phyloP scores from a whole-genome alignment of 2,113 vertebrate species.

The Lepus europaeus region DNA sequence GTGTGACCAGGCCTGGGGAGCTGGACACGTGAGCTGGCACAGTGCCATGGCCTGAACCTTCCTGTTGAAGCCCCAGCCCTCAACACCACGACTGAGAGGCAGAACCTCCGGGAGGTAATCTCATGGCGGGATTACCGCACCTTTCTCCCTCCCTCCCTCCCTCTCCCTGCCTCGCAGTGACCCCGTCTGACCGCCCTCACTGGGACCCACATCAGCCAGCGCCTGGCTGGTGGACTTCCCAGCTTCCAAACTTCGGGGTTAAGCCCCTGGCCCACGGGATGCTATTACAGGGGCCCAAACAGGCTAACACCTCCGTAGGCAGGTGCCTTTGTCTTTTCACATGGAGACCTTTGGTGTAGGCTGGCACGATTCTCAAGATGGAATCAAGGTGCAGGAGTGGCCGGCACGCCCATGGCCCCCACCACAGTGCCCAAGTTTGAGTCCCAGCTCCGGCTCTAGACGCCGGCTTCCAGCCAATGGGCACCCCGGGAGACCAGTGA shows the following conservation, averaged over 20 bases:
- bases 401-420: too few species aligned
- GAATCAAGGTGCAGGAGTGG: background rate
- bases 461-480: too few species aligned
- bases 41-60: background rate
- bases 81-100: background rate
- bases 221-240: background rate
- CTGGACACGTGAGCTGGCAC: too few species aligned
- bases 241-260: background rate
- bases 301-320: background rate
- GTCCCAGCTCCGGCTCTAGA: too few species aligned
- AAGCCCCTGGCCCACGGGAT: background rate
- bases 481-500: too few species aligned
- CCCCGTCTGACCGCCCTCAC: background rate
- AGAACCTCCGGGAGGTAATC: background rate
- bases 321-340: too few species aligned
- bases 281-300: background rate
- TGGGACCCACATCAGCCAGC: background rate
- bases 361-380: background rate
- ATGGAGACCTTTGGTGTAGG: too few species aligned
- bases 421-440: too few species aligned
- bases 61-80: background rate
- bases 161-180: background rate
- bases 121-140: background rate
- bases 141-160: too few species aligned
- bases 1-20: background rate